Evolutionary conservation across 2,797 vertebrate species (phyloP), one percentile per base, ranked within the genome.

Genomic region (Molothrus aeneus): DNA sequence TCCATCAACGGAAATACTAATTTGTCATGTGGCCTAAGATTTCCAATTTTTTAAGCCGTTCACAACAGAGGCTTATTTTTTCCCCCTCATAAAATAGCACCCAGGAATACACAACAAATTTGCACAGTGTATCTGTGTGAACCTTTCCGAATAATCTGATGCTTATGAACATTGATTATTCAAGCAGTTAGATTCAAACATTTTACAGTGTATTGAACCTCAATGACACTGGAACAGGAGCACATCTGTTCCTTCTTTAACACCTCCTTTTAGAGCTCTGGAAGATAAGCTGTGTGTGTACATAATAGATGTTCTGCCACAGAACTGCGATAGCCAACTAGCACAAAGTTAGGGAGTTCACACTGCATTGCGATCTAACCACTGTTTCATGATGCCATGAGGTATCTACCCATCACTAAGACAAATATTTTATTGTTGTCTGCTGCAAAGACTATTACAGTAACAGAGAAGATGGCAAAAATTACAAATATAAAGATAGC

Each of bases 381-480:
- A 78, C 54, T 75, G 91, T 60, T 96, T 95, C 18, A 60, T 38
- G 68, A 92, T 93, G 87, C 88, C 88, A 90, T n/a, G 69, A 92
- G 36, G 40, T 59, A 42, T 54, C 56, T 57, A 31, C 43, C 54
- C 69, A 85, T 36, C 63, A 84, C 31, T 42, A 81, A 78, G 50
- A 71, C 68, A 68, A 91, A 18, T 59, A 56, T 45, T 88, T 95
- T 57, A 48, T 36, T 92, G 85, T 63, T 48, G 14, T 53, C 78
- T 66, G 25, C 61, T 85, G 69, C 70, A 86, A 88, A 92, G 79
- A 70, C 60, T 68, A 77, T 74, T 74, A 57, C 28, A 86, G 63
- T 94, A 94, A 88, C 66, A 90, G 83, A 93, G 50, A 93, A 90
- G 91, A 86, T 85, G 80, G 86, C 50, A 88, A 94, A 92, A 93